Evolutionary conservation across 1,140 invertebrate genomes (phyloP), one percentile per base, ranked within the genome.

Genomic region (Vanessa tameamea): DNA sequence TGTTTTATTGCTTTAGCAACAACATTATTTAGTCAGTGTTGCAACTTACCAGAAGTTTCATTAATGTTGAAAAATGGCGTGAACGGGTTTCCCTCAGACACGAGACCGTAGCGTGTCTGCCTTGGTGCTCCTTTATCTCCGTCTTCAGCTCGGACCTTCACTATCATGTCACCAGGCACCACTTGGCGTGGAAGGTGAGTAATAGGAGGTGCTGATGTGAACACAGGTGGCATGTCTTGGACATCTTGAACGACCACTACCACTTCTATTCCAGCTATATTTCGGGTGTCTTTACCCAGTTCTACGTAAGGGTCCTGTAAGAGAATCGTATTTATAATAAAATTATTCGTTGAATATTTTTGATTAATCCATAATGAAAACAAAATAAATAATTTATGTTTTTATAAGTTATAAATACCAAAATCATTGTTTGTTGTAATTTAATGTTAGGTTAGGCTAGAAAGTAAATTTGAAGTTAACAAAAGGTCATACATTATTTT

Each of bases 211-310:
- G 96, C 96, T 63, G 95, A 84, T 1, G 96, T 96, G 87, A 98
- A 98, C 59, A 97, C 94, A 2, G 97, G 97, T 3, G 97, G 96
- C 65, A 96, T 96, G 81, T 98, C 97, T 85, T 98, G 97, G 0
- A 97, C 95, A 86, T 98, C 97, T 82, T 96, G 94, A 1, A 98
- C 96, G 4, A 97, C 95, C 0, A 98, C 95, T 4, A 97, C 95
- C 4, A 98, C 93, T 83, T 96, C 95, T 73, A 97, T 92, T 15
- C 95, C 96, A 0, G 96, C 96, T 63, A 98, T 97, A 87, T 98
- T 98, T 61, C 97, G 93, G 1, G 96, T 97, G 80, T 98, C 97
- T 75, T 96, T 95, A 31, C 94, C 95, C 43, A 95, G 93, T 81
- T 97, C 96, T 1, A 96, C 96, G 85, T 96, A 98, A 12, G 97